These are phyloP conservation scores for Solenodon paradoxus DNA, from an alignment of 2,113 vertebrate species.

Conservation along the genomic window DNA sequence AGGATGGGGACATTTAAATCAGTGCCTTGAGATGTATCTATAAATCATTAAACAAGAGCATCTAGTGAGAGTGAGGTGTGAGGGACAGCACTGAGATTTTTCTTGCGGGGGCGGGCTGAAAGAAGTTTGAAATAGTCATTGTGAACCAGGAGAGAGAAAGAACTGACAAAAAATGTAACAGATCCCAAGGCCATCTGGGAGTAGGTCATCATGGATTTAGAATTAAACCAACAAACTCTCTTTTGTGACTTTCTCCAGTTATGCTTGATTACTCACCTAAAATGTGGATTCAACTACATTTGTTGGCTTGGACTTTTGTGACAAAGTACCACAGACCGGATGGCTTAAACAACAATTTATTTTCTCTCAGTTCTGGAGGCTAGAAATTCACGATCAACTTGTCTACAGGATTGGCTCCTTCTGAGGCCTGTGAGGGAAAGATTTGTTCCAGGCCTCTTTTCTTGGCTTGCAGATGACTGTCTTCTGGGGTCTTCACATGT, in stretches of 20 bases:
- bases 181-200: background rate
- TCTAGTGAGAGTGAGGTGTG: background rate
- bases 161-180: background rate
- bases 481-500: background rate
- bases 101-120: too few relatives aligned
- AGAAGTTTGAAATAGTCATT: background rate
- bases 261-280: background rate
- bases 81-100: background rate
- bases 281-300: background rate
- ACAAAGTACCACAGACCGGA: background rate
- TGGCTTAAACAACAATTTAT: background rate
- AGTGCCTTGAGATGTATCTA: background rate
- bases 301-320: background rate
- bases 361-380: background rate
- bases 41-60: background rate
- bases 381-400: background rate
- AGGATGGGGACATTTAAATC: background rate
- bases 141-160: background rate
- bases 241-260: conserved; percentile 2
- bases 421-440: background rate
- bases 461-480: background rate
- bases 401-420: background rate
- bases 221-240: background rate
- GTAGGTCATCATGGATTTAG: background rate
- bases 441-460: background rate